Base-by-base conservation (phyloP, 2,113 vertebrate genomes). In the Anarrhichthys ocellatus region DNA sequence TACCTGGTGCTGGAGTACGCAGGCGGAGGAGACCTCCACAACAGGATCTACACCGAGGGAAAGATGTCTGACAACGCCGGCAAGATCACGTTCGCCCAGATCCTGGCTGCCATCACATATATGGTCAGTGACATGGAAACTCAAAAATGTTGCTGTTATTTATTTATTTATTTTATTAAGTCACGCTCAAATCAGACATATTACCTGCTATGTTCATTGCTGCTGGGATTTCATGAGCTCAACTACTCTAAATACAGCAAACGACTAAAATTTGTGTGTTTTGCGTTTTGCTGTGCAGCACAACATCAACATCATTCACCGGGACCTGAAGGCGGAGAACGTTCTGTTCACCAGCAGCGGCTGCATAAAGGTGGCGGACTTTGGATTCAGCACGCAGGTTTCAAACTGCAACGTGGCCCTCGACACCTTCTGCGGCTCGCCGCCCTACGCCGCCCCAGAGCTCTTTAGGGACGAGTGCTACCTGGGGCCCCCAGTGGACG, bases 271-370 rank as follows among this genome's bases (percentile, higher is more conserved):
- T 52, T 0, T 56, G 9, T 36, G 9, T 38, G 29, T 52, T 46
- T 5, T 74, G 1, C 64, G 20, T 54, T 91, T 70, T 20, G 0
- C 58, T 89, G 29, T 83, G 76, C 92, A 99, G 98, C 98, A 99
- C 67, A 96, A 97, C 36, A 94, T 94, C 76, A 96, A 96, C 83
- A 96, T 99, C 71, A 96, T 99, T 81, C 97, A 99, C 84, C 94
- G 97, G 3, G 97, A 99, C 92, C 89, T 99, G 94, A 99, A 99
- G 87, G 98, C 98, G 0, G 98, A 99, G 93, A 99, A 99, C 0
- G 93, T 99, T 1, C 97, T 99, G 80, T 97, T 96, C 11, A 90
- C 96, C 76, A 94, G 88, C 66, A 94, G 88, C 24, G 95, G 94
- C 27, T 97, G 96, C 0, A 95, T 99, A 63, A 99, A 99, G 82